Base-by-base conservation (phyloP, 2,113 vertebrate genomes). In the Mesocricetus auratus region DNA sequence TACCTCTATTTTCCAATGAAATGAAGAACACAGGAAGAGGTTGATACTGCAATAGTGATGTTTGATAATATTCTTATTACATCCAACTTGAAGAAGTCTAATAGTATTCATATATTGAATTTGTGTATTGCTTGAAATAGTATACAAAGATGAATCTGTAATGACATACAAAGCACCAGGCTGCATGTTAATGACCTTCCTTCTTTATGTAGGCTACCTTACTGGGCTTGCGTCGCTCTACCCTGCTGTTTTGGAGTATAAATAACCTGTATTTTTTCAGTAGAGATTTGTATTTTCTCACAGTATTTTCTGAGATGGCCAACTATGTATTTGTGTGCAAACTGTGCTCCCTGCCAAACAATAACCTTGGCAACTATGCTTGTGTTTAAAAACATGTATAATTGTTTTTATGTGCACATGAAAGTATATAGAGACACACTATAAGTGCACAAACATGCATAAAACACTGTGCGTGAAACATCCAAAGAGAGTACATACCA, bases 21-120 rank as follows among this genome's bases (percentile, higher is more conserved):
- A 58, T 5, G 19, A 26, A 66, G 75, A 90, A 74, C 3, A 47
- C 10, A 5, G 16, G 16, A 92, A 19, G 78, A 91, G 7, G 47
- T 16, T 1, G 16, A 36, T 10, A 60, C 3, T 71, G 85, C 19
- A 22, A 5, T 7, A 53, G 16, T 53, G n/a, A 64, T 90, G 17
- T 73, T 95, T 53, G 2, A 7, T 88, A 86, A 75, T 77, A 26
- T 39, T 91, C 39, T 17, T 74, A 12, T 86, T 96, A 89, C 92
- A 81, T 36, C 53, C 33, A 50, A 3, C 73, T 90, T 91, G 33
- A 89, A 78, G 47, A 93, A 62, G 53, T 91, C 87, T 82, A 85
- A 89, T 26, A 86, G 64, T 83, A 94, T 50, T 73, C 68, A 74
- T 42, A 45, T 68, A 16, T 3, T 36, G 50, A 90, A 22, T 75